Percentiles rank a stretch among this genome's conserved stretches.
Evolutionary conservation across 2,888 invertebrate species (phyloP).

Genomic region (Mimumesa dahlbomi): DNA sequence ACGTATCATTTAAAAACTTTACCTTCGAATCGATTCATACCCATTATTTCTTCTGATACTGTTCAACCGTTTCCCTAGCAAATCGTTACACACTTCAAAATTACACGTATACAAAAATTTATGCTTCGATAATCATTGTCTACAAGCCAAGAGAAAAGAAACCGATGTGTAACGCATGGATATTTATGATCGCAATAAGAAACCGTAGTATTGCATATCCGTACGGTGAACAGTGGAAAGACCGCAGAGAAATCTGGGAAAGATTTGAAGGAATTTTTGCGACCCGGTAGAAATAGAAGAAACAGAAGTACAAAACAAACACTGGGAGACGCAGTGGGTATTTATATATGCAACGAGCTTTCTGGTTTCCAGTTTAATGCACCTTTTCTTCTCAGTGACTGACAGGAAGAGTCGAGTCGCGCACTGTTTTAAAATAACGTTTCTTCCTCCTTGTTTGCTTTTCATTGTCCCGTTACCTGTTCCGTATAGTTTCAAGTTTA

Average conservation of each 20-base stretch:
- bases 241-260: neutral
- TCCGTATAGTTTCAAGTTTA: too few species aligned
- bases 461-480: neutral
- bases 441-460: neutral
- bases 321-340: slow-evolving; percentile 8
- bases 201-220: too few species aligned
- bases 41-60: too few species aligned
- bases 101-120: too few species aligned
- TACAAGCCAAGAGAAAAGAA: neutral
- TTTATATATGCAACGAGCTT: slow-evolving; percentile 24
- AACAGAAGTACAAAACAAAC: slow-evolving; percentile 9
- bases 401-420: slow-evolving; percentile 67
- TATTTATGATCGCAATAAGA: neutral
- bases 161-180: neutral
- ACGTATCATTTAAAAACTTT: too few species aligned
- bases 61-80: too few species aligned
- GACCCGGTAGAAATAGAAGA: slow-evolving; percentile 1
- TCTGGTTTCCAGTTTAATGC: slow-evolving; percentile 65
- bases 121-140: too few species aligned
- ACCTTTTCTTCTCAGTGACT: slow-evolving; percentile 53
- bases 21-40: too few species aligned
- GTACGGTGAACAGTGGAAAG: neutral
- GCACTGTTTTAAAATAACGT: slow-evolving; percentile 61
- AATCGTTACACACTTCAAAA: too few species aligned
- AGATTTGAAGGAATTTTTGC: slow-evolving; percentile 10